phyloP scores from a whole-genome alignment of 2,797 vertebrate genomes.

The Nothura maculosa region DNA sequence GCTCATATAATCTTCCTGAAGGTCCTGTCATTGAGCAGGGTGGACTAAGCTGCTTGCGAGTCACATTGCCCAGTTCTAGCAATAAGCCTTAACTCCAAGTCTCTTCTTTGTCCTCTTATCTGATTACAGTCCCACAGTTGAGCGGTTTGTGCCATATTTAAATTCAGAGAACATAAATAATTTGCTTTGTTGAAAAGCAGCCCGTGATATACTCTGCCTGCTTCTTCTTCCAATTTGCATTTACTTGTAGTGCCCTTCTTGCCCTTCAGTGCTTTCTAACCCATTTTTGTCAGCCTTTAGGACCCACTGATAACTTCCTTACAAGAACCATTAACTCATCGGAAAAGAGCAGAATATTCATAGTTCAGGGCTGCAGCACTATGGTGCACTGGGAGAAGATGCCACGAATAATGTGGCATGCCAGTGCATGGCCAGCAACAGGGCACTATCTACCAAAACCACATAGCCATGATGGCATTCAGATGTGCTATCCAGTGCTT shows the following conservation, averaged over 20 bases:
- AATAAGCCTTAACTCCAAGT: not conserved
- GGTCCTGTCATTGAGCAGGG: not conserved
- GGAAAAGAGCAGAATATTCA: not conserved
- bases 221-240: not conserved
- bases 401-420: not conserved
- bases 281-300: not conserved
- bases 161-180: not conserved
- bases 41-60: not conserved
- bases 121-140: not conserved
- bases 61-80: not conserved
- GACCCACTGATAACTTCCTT: not conserved
- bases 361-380: not conserved
- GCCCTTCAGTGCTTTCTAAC: not conserved
- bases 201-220: not conserved
- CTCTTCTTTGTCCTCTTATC: conserved; percentile 1
- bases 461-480: not conserved
- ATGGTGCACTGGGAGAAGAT: not conserved
- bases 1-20: not conserved
- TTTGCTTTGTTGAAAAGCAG: conserved; percentile 15
- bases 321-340: not conserved
- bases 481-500: not conserved
- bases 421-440: not conserved
- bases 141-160: not conserved
- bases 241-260: not conserved
- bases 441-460: not conserved